Base-by-base conservation (phyloP, 2,888 invertebrate genomes). In the Sthenelais limicola region DNA sequence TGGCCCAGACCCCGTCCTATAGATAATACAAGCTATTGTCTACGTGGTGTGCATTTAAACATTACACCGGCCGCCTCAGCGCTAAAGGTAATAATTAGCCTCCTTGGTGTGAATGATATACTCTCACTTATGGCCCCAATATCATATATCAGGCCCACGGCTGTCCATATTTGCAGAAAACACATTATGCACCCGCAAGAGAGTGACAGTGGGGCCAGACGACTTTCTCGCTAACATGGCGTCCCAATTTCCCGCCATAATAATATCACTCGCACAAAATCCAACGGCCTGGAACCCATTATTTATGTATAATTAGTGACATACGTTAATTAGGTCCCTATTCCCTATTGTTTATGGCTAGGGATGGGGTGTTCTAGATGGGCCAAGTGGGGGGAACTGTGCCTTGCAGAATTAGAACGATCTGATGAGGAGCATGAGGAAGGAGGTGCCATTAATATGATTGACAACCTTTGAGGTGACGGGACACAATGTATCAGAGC, bases 71-170 rank as follows among this genome's bases (percentile, higher is more conserved):
- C 38, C 38, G 62, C 62, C 7, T 24, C 38, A 18, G 38, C 62
- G 62, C 62, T 38, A 62, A 62, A 62, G 62, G 62, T 62, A 62
- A 62, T 62, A 62, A 62, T 62, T 62, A 62, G 62, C 62, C 62
- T 5, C 38, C 62, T 24, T 26, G 38, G 62, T 62, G 62, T 62
- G 62, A 62, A 62, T 62, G 62, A 62, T 62, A 62, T 62, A 62
- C 62, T 26, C 62, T 62, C 62, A 62, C 62, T 62, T 43, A 35
- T 62, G 62, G 62, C 62, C 62, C 62, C 62, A 62, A 62, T 62
- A 62, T 62, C 62, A 62, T 62, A 62, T 28, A 62, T 62, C 62
- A 62, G 38, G 32, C 56, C 56, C 43, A n/a, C 56, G 9, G 32
- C 56, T 56, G 56, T 56, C 56, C 56, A 56, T 56, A 56, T 56